A percentile compares a stretch with the other conserved stretches of the same genome.
Evolutionary conservation across 2,113 vertebrate species (phyloP).

Genomic region (Onychostruthus taczanowskii): DNA sequence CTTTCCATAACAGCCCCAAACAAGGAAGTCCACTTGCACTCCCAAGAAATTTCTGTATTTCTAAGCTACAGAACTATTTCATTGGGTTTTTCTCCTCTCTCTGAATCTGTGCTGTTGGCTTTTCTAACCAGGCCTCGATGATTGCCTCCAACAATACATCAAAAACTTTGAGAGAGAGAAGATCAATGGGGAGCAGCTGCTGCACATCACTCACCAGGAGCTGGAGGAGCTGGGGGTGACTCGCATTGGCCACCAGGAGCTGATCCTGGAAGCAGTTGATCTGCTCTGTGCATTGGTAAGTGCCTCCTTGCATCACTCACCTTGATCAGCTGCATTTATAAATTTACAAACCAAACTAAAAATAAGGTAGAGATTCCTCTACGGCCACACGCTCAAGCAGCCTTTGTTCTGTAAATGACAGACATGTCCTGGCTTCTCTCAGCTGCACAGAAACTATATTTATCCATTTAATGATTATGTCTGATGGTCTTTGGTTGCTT

Average conservation of each 20-base stretch:
- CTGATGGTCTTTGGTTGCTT: background rate
- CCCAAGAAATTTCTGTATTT: background rate
- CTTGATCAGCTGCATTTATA: background rate
- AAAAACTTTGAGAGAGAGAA: slow-evolving; percentile 90
- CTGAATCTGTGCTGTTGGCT: background rate
- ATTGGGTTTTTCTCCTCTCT: background rate
- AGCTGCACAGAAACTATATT: background rate
- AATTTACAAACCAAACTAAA: background rate
- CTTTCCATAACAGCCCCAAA: background rate
- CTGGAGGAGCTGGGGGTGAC: slow-evolving; percentile 89
- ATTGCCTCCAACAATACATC: slow-evolving; percentile 90
- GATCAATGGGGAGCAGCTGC: slow-evolving; percentile 87
- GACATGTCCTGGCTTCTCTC: background rate
- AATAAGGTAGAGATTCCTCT: fast-evolving
- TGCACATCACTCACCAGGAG: slow-evolving; percentile 89
- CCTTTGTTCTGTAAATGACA: background rate
- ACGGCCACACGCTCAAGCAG: fast-evolving
- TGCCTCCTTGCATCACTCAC: background rate
- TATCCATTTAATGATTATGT: background rate
- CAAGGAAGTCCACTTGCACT: background rate
- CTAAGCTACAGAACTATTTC: background rate
- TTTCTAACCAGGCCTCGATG: slow-evolving; percentile 81
- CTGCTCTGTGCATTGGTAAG: slow-evolving; percentile 88
- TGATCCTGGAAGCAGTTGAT: slow-evolving; percentile 88
- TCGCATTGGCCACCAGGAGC: slow-evolving; percentile 87